phyloP scores from a whole-genome alignment of 2,113 vertebrate species.

The Delphinus delphis region DNA sequence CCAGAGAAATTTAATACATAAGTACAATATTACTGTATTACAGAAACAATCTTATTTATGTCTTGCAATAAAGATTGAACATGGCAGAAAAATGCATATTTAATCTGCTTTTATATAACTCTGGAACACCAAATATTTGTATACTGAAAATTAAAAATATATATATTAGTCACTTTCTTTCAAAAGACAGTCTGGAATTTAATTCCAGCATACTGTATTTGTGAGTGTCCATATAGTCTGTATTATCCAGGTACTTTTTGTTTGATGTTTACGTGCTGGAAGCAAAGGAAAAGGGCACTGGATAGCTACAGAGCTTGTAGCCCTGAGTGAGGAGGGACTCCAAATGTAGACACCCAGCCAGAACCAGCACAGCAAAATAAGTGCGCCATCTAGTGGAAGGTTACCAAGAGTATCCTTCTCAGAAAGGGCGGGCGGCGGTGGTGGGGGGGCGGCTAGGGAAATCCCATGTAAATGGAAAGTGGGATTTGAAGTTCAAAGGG shows the following conservation, averaged over 20 bases:
- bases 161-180: neutral
- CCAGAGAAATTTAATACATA: neutral
- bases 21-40: neutral
- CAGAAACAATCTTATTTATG: neutral
- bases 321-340: neutral
- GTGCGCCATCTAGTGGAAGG: constrained; percentile 55
- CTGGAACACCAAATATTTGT: neutral
- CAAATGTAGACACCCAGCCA: neutral
- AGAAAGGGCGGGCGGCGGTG: neutral
- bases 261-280: neutral
- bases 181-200: neutral
- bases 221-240: neutral
- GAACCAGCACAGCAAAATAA: neutral
- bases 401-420: neutral
- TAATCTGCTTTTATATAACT: neutral
- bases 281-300: too few relatives aligned
- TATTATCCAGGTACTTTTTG: neutral
- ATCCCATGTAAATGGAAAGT: neutral
- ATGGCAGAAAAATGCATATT: neutral
- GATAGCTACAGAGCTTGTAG: neutral
- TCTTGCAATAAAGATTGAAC: neutral
- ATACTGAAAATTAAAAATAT: neutral
- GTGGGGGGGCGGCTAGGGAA: neutral
- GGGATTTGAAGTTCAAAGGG: neutral
- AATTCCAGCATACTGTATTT: neutral